These are phyloP conservation scores for Seriola aureovittata DNA, from an alignment of 2,113 vertebrate species.

Conservation along the genomic window DNA sequence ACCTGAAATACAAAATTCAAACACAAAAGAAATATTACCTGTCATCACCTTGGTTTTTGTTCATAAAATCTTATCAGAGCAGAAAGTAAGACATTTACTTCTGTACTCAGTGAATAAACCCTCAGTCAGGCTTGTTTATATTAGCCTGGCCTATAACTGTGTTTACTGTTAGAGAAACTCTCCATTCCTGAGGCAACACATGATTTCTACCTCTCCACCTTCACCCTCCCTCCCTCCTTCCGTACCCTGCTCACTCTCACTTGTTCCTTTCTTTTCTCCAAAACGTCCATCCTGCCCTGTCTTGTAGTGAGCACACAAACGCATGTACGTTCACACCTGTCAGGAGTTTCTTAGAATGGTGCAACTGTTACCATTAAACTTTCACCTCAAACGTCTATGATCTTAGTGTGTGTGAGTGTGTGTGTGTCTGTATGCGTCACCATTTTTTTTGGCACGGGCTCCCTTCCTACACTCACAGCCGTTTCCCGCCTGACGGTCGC, in stretches of 20 bases:
- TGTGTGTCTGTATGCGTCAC: constrained; percentile 32
- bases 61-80: not conserved
- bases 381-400: constrained; percentile 2
- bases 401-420: constrained; percentile 11
- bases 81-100: not conserved
- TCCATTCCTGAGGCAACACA: constrained; percentile 49
- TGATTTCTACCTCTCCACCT: constrained; percentile 37
- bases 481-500: constrained; percentile 20
- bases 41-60: not conserved
- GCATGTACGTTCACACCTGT: constrained; percentile 29
- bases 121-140: constrained; percentile 4
- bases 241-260: constrained; percentile 28
- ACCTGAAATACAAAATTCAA: not conserved
- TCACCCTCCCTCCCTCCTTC: constrained; percentile 10
- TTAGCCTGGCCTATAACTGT: constrained; percentile 21
- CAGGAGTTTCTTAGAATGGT: not conserved
- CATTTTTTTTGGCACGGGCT: constrained; percentile 13
- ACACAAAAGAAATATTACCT: not conserved
- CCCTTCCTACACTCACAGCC: constrained; percentile 23
- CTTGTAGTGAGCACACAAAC: constrained; percentile 8
- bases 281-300: constrained; percentile 18
- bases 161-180: constrained; percentile 37
- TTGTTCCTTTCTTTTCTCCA: constrained; percentile 56
- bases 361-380: constrained; percentile 41
- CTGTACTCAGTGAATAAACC: constrained; percentile 3